Conservation (phyloP, 1,140 invertebrate genomes). For the Apis laboriosa region DNA sequence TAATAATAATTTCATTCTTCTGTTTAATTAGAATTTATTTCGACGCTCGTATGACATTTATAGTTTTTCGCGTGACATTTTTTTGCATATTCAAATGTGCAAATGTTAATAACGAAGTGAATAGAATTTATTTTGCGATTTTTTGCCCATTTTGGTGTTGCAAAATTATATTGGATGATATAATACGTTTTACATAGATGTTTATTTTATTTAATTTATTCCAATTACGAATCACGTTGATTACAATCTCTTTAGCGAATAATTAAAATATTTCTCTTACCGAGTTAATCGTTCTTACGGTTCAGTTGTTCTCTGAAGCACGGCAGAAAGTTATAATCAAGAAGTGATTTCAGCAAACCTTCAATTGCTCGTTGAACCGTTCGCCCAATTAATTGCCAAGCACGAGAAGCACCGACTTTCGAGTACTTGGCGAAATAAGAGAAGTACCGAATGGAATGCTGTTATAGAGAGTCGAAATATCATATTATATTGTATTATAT, state of each 20-base stretch:
- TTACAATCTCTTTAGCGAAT: not conserved
- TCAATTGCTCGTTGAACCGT: not conserved
- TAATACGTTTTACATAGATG: no score
- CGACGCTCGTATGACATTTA: no score
- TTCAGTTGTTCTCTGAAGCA: not conserved
- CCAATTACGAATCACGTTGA: not conserved
- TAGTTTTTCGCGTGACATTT: no score
- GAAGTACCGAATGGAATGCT: not conserved
- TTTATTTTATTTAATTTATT: no score
- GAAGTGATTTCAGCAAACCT: not conserved
- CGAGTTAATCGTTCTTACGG: not conserved
- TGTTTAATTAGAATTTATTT: no score
- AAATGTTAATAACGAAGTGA: no score
- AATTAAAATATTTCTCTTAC: not conserved
- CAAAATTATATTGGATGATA: no score
- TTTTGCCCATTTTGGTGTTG: no score
- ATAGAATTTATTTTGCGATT: no score
- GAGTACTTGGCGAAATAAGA: not conserved
- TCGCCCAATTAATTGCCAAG: constrained; percentile 29
- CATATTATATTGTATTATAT: no score
- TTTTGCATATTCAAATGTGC: no score
- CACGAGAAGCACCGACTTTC: not conserved
- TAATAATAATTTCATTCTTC: no score
- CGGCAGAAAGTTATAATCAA: not conserved
- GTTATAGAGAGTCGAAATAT: not conserved